Conservation (phyloP, 2,888 invertebrate genomes). For the Linhomoeus sp. region DNA sequence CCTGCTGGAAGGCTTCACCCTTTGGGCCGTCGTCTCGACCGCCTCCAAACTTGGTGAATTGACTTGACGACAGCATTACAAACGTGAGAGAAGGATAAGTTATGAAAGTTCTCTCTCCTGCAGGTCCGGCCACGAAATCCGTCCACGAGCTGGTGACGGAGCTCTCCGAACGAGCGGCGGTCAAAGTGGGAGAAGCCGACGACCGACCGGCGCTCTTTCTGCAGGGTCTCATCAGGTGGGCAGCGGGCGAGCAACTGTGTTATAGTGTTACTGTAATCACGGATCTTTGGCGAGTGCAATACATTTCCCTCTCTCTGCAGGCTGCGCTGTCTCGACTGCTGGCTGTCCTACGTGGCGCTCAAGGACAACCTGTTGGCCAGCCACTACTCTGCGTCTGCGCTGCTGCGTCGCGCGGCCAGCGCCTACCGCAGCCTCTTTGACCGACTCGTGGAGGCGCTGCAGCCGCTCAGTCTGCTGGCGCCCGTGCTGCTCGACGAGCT, state of each 20-base stretch:
- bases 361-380: constrained; percentile 58
- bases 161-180: constrained; percentile 45
- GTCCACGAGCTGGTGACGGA: constrained; percentile 60
- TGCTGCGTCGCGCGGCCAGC: constrained; percentile 45
- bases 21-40: constrained; percentile 72
- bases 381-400: constrained; percentile 52
- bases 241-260: too few species aligned
- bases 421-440: constrained; percentile 43
- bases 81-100: neutral
- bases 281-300: too few species aligned
- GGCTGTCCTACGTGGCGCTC: constrained; percentile 64
- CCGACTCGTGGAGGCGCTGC: constrained; percentile 51
- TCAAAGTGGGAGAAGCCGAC: too few species aligned
- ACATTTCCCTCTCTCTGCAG: constrained; percentile 6
- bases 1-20: constrained; percentile 46
- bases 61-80: neutral
- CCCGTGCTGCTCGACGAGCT: constrained; percentile 31
- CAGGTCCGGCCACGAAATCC: constrained; percentile 57
- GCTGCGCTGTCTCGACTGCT: constrained; percentile 53
- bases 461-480: constrained; percentile 54
- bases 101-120: constrained; percentile 4
- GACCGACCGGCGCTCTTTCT: constrained; percentile 27
- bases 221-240: neutral
- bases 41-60: constrained; percentile 42
- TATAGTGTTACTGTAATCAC: too few species aligned